A percentile compares a stretch with the other conserved stretches of the same genome.
phyloP scores from a whole-genome alignment of 2,888 invertebrate genomes.

The Amaurobius ferox region DNA sequence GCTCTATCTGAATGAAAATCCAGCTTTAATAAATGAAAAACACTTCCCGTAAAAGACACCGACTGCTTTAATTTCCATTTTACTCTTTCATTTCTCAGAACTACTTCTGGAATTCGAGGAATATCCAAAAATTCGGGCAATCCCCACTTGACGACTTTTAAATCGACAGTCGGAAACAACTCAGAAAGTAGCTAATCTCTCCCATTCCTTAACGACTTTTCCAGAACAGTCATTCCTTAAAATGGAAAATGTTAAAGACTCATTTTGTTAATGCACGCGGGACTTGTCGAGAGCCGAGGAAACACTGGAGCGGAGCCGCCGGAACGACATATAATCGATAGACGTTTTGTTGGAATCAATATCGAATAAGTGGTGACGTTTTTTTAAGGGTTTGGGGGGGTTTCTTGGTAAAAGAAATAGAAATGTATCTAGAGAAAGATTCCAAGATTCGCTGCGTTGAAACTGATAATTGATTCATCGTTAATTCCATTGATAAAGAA shows the following conservation, averaged over 20 bases:
- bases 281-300: not conserved
- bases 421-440: no score
- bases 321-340: constrained; percentile 7
- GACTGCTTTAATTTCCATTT: no score
- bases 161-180: not conserved
- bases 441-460: no score
- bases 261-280: constrained; percentile 9
- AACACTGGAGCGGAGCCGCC: not conserved
- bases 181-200: not conserved
- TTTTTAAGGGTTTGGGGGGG: not conserved
- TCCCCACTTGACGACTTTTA: not conserved
- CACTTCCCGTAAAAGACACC: no score
- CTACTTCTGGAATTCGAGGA: not conserved
- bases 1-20: no score
- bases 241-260: constrained; percentile 12
- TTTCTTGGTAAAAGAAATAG: not conserved
- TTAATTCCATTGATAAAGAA: no score
- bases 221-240: not conserved
- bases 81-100: no score
- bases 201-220: not conserved
- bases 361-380: not conserved
- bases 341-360: not conserved
- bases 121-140: not conserved
- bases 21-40: no score
- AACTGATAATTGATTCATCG: no score